phyloP scores from a whole-genome alignment of 1,140 invertebrate species.

The Vanessa tameamea region DNA sequence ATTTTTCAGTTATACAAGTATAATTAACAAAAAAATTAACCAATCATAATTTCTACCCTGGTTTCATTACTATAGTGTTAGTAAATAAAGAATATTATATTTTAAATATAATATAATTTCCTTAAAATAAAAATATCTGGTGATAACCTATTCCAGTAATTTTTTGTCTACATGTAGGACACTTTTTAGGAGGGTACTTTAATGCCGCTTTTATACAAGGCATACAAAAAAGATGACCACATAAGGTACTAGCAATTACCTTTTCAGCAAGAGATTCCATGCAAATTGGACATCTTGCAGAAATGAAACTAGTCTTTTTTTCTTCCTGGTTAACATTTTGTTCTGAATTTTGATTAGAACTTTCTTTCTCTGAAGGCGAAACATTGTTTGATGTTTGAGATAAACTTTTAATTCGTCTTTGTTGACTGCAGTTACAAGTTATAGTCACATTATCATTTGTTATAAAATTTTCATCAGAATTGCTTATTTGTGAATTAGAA shows the following conservation, averaged over 20 bases:
- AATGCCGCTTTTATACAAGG: conserved; percentile 3
- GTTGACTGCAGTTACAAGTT: too few relatives aligned
- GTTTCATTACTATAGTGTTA: too few relatives aligned
- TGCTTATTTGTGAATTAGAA: too few relatives aligned
- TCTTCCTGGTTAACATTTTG: not conserved
- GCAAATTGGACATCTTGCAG: conserved; percentile 4
- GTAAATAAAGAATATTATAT: too few relatives aligned
- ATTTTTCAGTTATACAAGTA: too few relatives aligned
- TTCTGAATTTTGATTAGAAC: not conserved
- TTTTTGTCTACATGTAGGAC: conserved; percentile 27
- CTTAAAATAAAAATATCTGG: conserved; percentile 18
- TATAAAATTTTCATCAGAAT: too few relatives aligned
- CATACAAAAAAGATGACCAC: conserved; percentile 12
- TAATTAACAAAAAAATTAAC: too few relatives aligned
- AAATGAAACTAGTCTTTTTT: not conserved
- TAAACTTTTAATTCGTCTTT: too few relatives aligned
- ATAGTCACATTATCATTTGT: too few relatives aligned
- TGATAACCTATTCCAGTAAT: conserved; percentile 23
- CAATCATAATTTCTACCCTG: too few relatives aligned
- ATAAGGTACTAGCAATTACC: not conserved
- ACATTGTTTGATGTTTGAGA: too few relatives aligned
- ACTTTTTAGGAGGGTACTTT: conserved; percentile 14
- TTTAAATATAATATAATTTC: conserved; percentile 6
- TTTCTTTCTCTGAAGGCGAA: not conserved
- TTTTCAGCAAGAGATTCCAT: not conserved